phyloP scores from a whole-genome alignment of 2,797 vertebrate genomes.

The Cephalopachus bancanus region DNA sequence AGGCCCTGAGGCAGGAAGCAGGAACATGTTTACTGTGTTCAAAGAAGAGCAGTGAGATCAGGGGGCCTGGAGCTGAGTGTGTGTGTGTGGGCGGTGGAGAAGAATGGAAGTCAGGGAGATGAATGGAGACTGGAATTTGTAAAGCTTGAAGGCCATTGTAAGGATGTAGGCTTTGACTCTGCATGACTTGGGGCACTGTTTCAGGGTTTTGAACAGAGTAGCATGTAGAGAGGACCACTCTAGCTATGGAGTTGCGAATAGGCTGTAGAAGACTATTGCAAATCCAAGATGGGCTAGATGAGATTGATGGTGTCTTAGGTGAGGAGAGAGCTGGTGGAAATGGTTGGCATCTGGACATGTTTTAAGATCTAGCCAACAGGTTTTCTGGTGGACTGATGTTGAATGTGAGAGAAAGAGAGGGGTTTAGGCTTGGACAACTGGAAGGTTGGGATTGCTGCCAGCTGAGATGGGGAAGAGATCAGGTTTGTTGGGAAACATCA shows the following conservation, averaged over 20 bases:
- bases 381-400: neutral
- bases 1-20: neutral
- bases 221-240: neutral
- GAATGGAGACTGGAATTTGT: neutral
- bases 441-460: neutral
- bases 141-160: neutral
- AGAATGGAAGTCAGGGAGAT: neutral
- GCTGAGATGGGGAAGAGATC: neutral
- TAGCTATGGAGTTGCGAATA: neutral
- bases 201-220: neutral
- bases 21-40: neutral
- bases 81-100: neutral
- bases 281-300: neutral
- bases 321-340: neutral
- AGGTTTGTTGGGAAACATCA: neutral
- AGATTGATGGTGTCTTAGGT: neutral
- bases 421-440: neutral
- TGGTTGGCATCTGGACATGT: neutral
- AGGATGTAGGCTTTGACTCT: neutral
- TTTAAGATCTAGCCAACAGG: neutral
- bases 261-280: neutral
- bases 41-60: neutral
- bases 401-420: neutral
- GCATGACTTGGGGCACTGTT: neutral
- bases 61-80: neutral